phyloP scores from a whole-genome alignment of 2,797 vertebrate genomes.

The Ptychobarbus kaznakovi region DNA sequence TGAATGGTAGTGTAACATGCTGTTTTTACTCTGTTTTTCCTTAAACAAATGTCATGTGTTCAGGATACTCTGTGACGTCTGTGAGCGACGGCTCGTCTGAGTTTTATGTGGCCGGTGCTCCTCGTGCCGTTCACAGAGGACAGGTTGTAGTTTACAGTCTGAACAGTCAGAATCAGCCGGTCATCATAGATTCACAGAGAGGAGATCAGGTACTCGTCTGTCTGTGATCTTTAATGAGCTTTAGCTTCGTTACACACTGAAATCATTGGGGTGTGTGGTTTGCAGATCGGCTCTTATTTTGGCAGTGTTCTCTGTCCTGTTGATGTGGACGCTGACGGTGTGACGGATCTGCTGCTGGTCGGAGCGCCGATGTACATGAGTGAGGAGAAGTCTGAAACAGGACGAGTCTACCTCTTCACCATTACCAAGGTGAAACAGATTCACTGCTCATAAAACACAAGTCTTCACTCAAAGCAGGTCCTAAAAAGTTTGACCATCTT shows the following conservation, averaged over 20 bases:
- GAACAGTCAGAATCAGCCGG: conserved; percentile 69
- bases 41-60: neutral
- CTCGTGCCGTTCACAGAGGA: conserved; percentile 86
- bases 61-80: conserved; percentile 85
- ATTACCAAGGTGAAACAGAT: conserved; percentile 75
- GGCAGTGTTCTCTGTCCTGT: conserved; percentile 86
- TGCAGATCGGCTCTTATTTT: conserved; percentile 88
- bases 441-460: neutral
- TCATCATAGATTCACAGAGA: conserved; percentile 78
- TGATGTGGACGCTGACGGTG: conserved; percentile 79
- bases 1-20: neutral
- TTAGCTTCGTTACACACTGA: neutral
- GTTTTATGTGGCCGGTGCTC: conserved; percentile 85
- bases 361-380: conserved; percentile 89
- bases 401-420: conserved; percentile 83
- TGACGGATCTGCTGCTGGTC: conserved; percentile 85
- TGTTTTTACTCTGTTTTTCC: neutral
- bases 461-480: neutral
- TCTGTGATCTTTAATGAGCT: neutral
- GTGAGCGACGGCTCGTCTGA: conserved; percentile 69
- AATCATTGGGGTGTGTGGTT: neutral
- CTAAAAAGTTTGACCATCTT: no score
- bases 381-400: conserved; percentile 84
- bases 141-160: conserved; percentile 83
- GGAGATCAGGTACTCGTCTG: conserved; percentile 81